These are phyloP conservation scores for Athalia rosae DNA, from an alignment of 2,888 invertebrate species.

Conservation along the genomic window DNA sequence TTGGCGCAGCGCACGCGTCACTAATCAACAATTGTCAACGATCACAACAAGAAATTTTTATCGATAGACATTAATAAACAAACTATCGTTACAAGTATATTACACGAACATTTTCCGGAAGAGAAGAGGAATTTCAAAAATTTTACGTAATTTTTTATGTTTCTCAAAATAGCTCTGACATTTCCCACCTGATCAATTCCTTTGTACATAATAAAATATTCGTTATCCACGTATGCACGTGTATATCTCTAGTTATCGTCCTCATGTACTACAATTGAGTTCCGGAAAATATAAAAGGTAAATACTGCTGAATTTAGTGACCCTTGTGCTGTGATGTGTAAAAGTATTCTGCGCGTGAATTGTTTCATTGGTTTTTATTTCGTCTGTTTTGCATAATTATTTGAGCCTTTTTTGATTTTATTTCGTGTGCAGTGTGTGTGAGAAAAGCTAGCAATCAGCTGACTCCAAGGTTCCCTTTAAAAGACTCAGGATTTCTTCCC, in stretches of 20 bases:
- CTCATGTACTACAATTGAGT: background rate
- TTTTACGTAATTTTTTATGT: too few relatives aligned
- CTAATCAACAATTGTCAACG: conserved; percentile 20
- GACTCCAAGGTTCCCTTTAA: conserved; percentile 34
- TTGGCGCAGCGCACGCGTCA: conserved; percentile 41
- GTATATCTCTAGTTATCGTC: too few relatives aligned
- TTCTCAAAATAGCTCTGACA: too few relatives aligned
- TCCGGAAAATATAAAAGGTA: background rate
- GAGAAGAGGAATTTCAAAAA: too few relatives aligned
- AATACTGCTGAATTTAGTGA: conserved; percentile 19
- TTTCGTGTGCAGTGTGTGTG: background rate
- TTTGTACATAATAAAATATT: too few relatives aligned
- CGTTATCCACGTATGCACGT: too few relatives aligned
- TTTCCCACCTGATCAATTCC: too few relatives aligned
- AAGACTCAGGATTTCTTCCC: background rate
- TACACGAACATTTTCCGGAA: background rate
- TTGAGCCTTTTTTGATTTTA: background rate
- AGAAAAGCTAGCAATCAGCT: conserved; percentile 42
- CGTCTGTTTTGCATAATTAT: background rate
- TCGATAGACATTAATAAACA: background rate
- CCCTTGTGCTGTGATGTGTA: conserved; percentile 32
- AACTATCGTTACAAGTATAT: conserved; percentile 8
- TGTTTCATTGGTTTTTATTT: background rate
- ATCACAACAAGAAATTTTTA: background rate
- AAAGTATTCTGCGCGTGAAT: background rate